Evolutionary conservation across 2,113 vertebrate genomes (phyloP).

Genomic region (Variabilichromis moorii): DNA sequence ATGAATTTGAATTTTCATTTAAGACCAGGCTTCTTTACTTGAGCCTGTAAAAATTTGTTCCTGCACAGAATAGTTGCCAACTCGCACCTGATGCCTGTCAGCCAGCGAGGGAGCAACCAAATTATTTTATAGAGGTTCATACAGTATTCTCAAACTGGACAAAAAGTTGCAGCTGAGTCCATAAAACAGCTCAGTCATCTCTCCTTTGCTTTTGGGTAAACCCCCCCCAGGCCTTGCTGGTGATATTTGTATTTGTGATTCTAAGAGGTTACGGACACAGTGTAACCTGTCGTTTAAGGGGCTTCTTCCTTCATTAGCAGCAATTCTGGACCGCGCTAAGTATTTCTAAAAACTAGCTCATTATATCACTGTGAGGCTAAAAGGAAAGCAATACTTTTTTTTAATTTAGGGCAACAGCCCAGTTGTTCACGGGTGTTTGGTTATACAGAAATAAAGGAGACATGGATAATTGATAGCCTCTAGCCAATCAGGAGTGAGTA

Average conservation of each 20-base stretch:
- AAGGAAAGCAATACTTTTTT: background rate
- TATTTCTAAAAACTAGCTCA: background rate
- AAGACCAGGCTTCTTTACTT: background rate
- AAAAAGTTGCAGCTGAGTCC: background rate
- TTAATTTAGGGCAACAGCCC: background rate
- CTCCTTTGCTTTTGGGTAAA: background rate
- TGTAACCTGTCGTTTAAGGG: background rate
- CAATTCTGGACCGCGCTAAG: background rate
- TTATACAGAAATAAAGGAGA: slow-evolving; percentile 53
- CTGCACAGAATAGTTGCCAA: background rate
- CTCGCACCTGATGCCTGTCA: background rate
- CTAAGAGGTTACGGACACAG: background rate
- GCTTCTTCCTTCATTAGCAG: background rate
- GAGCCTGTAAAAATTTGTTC: background rate
- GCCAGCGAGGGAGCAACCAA: background rate
- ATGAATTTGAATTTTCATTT: background rate
- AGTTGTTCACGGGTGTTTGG: slow-evolving; percentile 43
- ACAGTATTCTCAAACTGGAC: background rate
- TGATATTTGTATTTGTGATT: background rate
- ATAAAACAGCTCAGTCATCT: background rate
- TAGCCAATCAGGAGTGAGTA: slow-evolving; percentile 46
- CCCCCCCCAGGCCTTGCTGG: background rate
- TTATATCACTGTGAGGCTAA: background rate
- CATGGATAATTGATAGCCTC: slow-evolving; percentile 57
- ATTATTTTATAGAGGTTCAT: background rate